Evolutionary conservation across 2,888 invertebrate genomes (phyloP).

Genomic region (Epinotia brunnichana): DNA sequence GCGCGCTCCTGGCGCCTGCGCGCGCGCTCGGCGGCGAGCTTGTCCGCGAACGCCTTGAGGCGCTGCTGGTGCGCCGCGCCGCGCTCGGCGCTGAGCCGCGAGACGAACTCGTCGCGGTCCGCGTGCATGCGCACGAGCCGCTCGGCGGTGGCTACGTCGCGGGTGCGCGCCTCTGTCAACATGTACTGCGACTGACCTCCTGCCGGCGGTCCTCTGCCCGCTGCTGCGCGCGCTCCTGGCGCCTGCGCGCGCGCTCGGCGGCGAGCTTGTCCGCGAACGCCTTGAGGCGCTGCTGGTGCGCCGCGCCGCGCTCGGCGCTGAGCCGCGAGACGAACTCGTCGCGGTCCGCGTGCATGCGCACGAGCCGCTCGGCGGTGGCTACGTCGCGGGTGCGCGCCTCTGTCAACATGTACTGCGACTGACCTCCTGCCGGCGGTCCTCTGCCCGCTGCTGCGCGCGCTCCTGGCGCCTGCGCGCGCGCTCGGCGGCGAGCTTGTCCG

Average conservation of each 20-base stretch:
- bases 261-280: constrained; percentile 53
- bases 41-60: constrained; percentile 51
- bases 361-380: too few species aligned
- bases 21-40: constrained; percentile 43
- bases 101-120: too few species aligned
- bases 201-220: constrained; percentile 78
- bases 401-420: too few species aligned
- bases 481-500: constrained; percentile 66
- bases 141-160: too few species aligned
- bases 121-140: too few species aligned
- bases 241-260: constrained; percentile 15
- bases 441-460: constrained; percentile 66
- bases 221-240: constrained; percentile 65
- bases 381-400: too few species aligned
- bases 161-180: too few species aligned
- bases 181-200: constrained; percentile 69
- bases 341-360: too few species aligned
- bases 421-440: constrained; percentile 82
- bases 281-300: constrained; percentile 58
- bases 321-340: too few species aligned
- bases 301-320: constrained; percentile 49
- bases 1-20: constrained; percentile 57
- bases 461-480: constrained; percentile 64
- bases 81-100: background rate
- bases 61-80: constrained; percentile 64